Evolutionary conservation across 2,888 invertebrate genomes (phyloP), one percentile per base, ranked within the genome.

Genomic region (Stenodema calcarata): DNA sequence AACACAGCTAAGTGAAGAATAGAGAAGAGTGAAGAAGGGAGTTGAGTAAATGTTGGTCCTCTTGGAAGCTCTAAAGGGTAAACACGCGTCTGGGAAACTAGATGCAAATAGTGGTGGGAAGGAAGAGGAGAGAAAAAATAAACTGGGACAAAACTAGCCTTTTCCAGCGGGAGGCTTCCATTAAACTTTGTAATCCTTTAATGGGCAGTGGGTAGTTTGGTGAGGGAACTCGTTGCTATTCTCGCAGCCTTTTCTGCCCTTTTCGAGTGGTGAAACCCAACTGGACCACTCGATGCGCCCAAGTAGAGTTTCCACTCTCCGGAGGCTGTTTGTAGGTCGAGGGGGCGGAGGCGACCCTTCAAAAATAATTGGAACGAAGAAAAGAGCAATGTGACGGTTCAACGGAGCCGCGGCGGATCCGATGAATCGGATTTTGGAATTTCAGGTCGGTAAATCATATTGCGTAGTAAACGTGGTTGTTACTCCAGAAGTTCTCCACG

Each of bases 71-170:
- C 41, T 41, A 41, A 75, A 75, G 73, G 18, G 73, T 75, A 30
- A 75, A 75, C 73, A 75, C 73, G 73, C 73, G 73, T 75, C 27
- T 18, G 73, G 73, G 73, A 75, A 75, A 75, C 73, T 75, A 75
- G 41, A 75, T 75, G 73, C 73, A 75, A 75, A 75, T 75, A 75
- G 23, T 23, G 62, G 23, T n/a, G n/a, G n/a, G n/a, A n/a, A n/a
- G n/a, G n/a, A n/a, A n/a, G n/a, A n/a, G 62, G 18, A 62, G 23
- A 62, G 62, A 47, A 47, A 12, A 23, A 23, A 23, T 35, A 75
- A 73, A 35, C 30, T 3, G 14, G 18, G 35, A 18, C 18, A 35
- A 30, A 75, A 75, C 73, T 75, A 75, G 73, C 73, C 73, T n/a
- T 16, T 18, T 75, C 73, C 73, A 41, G 73, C 14, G 73, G 73